Conservation (phyloP, 2,797 vertebrate genomes). For the Sitta carolinensis region DNA sequence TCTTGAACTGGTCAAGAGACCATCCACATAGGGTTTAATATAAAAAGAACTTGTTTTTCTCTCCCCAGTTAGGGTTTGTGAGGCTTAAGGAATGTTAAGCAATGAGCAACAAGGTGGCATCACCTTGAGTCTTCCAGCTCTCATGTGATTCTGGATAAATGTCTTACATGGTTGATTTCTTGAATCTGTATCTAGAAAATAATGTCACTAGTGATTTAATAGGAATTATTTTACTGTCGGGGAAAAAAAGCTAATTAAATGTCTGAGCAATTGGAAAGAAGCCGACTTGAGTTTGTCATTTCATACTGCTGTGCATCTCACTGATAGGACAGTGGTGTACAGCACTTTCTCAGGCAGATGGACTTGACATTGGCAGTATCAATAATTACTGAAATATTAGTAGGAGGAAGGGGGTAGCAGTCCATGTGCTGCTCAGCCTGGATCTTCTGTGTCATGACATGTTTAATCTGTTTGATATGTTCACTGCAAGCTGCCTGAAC, state of each 20-base stretch:
- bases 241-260: background rate
- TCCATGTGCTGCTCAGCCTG: background rate
- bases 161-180: background rate
- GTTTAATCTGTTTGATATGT: background rate
- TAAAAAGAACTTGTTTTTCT: background rate
- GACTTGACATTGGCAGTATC: background rate
- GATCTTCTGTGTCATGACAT: background rate
- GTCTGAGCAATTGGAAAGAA: background rate
- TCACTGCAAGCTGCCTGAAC: background rate
- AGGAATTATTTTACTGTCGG: background rate
- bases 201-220: background rate
- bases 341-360: background rate
- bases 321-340: rapidly evolving
- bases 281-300: background rate
- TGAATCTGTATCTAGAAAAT: background rate
- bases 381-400: background rate
- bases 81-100: background rate
- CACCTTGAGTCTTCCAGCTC: background rate
- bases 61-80: background rate
- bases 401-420: background rate
- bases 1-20: background rate
- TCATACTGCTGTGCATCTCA: background rate
- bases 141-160: background rate
- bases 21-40: background rate
- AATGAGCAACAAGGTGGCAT: background rate